These are phyloP conservation scores for Seladonia tumulorum DNA, from an alignment of 2,888 invertebrate genomes.

Conservation along the genomic window DNA sequence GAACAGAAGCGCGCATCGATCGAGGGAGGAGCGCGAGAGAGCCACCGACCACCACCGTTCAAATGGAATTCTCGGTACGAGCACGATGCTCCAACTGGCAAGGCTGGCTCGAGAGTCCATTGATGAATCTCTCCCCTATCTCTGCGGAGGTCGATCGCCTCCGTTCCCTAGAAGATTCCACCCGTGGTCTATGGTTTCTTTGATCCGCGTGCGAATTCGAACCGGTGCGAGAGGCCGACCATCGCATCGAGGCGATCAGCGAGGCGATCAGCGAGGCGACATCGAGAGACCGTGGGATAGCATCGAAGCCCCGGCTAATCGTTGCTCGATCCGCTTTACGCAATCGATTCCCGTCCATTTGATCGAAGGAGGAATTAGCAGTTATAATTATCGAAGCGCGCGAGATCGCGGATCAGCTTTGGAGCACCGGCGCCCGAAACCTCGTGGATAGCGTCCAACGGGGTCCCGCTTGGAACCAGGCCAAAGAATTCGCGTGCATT, in stretches of 20 bases:
- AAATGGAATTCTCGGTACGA: slow-evolving; percentile 61
- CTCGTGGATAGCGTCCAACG: slow-evolving; percentile 69
- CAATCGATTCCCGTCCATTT: slow-evolving; percentile 10
- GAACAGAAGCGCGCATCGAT: slow-evolving; percentile 34
- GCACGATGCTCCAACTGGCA: slow-evolving; percentile 16
- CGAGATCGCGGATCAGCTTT: slow-evolving; percentile 1
- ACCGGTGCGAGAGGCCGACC: no score
- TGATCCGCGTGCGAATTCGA: slow-evolving; percentile 21
- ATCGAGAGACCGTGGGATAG: neutral
- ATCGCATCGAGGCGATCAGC: no score
- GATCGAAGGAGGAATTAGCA: slow-evolving; percentile 10
- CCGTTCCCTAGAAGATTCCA: slow-evolving; percentile 54
- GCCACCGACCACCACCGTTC: slow-evolving; percentile 22
- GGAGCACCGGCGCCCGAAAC: slow-evolving; percentile 65
- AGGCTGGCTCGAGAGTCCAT: slow-evolving; percentile 54
- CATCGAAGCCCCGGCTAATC: neutral
- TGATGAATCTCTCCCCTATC: slow-evolving; percentile 61
- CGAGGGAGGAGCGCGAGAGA: slow-evolving; percentile 17
- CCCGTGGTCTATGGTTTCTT: slow-evolving; percentile 14
- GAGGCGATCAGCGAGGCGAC: neutral
- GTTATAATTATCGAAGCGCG: neutral
- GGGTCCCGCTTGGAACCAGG: slow-evolving; percentile 69
- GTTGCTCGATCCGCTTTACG: neutral
- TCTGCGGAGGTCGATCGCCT: slow-evolving; percentile 56
- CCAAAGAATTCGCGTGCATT: slow-evolving; percentile 81